Evolutionary conservation across 2,113 vertebrate genomes (phyloP).

Genomic region (Callipepla squamata): DNA sequence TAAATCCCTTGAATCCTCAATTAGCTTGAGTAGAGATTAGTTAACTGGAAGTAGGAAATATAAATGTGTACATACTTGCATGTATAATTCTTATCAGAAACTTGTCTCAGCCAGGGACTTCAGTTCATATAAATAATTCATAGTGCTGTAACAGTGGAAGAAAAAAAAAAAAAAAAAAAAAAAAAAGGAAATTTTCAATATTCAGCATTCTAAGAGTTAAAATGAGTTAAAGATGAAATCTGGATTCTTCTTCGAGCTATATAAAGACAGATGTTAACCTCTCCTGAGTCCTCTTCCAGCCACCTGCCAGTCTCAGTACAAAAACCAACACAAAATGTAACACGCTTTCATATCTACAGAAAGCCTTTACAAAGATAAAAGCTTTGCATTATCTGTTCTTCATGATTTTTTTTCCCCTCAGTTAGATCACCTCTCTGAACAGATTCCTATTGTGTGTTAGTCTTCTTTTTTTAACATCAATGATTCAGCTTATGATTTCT

Average conservation of each 20-base stretch:
- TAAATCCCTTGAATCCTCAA: background rate
- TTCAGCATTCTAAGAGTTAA: background rate
- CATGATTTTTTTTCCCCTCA: background rate
- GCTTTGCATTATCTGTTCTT: background rate
- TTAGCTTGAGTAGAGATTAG: background rate
- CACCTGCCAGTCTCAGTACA: conserved; percentile 44
- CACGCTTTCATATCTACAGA: conserved; percentile 9
- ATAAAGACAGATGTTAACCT: conserved; percentile 56
- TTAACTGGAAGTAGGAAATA: background rate
- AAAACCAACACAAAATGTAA: conserved; percentile 48
- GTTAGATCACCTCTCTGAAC: background rate
- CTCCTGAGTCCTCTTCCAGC: conserved; percentile 33
- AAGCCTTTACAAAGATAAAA: conserved; percentile 54
- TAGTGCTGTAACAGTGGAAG: background rate
- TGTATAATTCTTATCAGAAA: background rate
- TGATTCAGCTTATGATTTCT: background rate
- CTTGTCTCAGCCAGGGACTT: background rate
- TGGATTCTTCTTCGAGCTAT: conserved; percentile 32
- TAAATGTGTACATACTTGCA: fast-evolving
- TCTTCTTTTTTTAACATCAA: background rate
- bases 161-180: background rate
- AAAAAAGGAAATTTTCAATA: background rate
- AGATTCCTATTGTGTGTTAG: background rate
- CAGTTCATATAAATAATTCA: background rate
- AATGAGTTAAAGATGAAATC: conserved; percentile 25